Conservation (phyloP, 2,797 vertebrate genomes). For the Pyrocephalus nanus region DNA sequence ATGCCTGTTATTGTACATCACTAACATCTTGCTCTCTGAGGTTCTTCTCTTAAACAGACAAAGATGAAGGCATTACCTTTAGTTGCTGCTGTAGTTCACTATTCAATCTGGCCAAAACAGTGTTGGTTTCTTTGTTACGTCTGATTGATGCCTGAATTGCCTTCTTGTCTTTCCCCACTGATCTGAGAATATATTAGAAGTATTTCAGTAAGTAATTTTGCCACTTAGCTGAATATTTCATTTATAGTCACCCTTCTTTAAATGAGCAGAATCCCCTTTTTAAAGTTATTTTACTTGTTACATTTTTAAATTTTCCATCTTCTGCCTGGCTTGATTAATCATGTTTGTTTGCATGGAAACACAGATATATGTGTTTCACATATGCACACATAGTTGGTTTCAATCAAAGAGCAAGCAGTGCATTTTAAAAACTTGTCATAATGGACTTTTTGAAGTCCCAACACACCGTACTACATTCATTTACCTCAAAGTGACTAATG, state of each 20-base stretch:
- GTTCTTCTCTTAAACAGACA: neutral
- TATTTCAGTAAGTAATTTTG: neutral
- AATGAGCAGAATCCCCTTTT: neutral
- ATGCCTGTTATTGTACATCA: neutral
- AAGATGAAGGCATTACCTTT: conserved; percentile 80
- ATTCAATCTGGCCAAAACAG: conserved; percentile 96
- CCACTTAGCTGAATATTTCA: neutral
- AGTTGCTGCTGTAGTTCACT: conserved; percentile 97
- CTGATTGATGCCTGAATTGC: conserved; percentile 98
- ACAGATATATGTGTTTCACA: neutral
- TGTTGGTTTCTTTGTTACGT: conserved; percentile 99
- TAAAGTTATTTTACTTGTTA: neutral
- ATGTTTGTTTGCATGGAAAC: neutral
- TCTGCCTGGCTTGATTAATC: neutral
- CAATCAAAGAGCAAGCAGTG: neutral
- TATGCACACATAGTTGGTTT: neutral
- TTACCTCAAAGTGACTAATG: neutral
- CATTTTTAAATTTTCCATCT: neutral
- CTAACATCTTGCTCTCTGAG: neutral
- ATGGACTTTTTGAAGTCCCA: neutral
- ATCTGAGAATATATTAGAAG: conserved; percentile 80
- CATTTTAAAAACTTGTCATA: neutral
- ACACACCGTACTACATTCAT: neutral
- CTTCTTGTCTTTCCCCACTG: conserved; percentile 97
- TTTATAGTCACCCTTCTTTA: neutral